Base-by-base conservation (phyloP, 2,113 vertebrate species). In the Eudyptes chrysolophus region DNA sequence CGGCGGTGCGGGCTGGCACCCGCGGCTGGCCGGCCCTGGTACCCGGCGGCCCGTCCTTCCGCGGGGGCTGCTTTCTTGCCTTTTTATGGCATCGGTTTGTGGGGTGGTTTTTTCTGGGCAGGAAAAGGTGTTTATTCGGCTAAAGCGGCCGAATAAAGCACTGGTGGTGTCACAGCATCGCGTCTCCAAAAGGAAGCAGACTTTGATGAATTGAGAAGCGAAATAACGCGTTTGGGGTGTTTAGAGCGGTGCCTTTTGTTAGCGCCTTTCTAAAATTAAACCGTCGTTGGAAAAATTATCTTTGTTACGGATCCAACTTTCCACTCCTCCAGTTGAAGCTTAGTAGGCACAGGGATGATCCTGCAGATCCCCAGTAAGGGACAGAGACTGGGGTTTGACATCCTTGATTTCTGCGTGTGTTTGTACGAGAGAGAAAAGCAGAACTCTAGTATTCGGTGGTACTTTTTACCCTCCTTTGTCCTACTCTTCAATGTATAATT, bases 261-360 rank as follows among this genome's bases (percentile, higher is more conserved):
- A 89, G 79, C 42, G 92, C 71, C 86, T 92, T 86, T 76, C 95
- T 94, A 96, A 96, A 97, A 97, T 96, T 97, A 96, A 95, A 92
- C 95, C 55, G n/a, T 14, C 49, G 55, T 52, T 84, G 94, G 94
- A 91, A 95, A 96, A 97, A 87, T 7, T 29, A 64, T 92, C 77
- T 94, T 93, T 89, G 89, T 94, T 81, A 36, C 65, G 22, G 92
- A 13, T 95, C 84, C 96, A 95, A 95, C 84, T 96, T 96, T 96
- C 96, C 92, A 10, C 74, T 89, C n/a, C 51, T 77, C 22, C 22
- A 2, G 77, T 0, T 27, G 89, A 30, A 29, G 69, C 72, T 26
- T 6, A 4, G 72, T 52, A 62, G 89, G 70, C 76, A 3, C 27
- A 13, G 82, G 71, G 29, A 36, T 17, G 16, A 14, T 77, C 34